A percentile compares a stretch with the other conserved stretches of the same genome.
phyloP scores from a whole-genome alignment of 2,888 invertebrate species.

The Icerya purchasi region DNA sequence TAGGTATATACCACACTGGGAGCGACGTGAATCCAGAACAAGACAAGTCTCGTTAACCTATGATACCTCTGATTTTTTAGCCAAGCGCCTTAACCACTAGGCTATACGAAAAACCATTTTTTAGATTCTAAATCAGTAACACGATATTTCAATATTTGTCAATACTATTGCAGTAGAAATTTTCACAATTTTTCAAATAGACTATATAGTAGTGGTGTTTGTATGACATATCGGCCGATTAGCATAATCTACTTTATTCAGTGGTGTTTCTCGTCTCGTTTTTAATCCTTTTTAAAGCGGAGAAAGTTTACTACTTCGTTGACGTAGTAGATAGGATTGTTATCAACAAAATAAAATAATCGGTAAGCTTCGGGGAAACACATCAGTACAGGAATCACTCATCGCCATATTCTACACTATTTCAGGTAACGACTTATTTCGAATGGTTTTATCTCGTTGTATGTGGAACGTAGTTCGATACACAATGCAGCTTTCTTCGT shows the following conservation, averaged over 20 bases:
- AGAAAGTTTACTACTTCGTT: no score
- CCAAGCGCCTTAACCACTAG: no score
- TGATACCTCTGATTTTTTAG: no score
- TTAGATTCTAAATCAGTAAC: neutral
- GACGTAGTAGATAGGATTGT: no score
- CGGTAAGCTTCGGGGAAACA: neutral
- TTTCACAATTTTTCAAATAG: neutral
- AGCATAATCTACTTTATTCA: neutral
- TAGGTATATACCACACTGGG: no score
- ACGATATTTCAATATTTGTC: neutral
- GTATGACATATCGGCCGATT: neutral
- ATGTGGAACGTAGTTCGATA: no score
- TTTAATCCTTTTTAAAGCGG: no score
- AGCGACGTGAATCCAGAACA: no score
- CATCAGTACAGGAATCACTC: neutral
- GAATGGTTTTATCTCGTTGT: neutral
- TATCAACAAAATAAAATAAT: neutral
- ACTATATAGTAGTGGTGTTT: neutral
- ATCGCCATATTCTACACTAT: neutral
- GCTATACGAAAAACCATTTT: neutral
- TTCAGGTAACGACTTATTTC: neutral
- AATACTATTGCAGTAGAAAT: neutral
- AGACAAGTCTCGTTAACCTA: no score
- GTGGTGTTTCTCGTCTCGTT: no score
- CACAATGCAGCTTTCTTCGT: neutral